phyloP scores from a whole-genome alignment of 2,113 vertebrate species.

The Microcebus griseorufus region DNA sequence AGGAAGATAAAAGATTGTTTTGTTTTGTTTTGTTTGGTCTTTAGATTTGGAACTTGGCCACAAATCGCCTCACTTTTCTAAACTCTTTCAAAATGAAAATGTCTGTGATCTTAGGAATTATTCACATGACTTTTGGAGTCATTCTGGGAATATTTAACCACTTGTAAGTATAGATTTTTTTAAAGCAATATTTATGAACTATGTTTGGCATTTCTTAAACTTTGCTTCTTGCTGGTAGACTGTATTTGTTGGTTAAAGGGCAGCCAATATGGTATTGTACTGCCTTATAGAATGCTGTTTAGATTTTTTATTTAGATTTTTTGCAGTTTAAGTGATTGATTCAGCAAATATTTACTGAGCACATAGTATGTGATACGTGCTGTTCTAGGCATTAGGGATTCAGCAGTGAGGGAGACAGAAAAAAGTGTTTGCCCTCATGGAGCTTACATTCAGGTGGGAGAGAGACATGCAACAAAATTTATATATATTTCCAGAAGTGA shows the following conservation, averaged over 20 bases:
- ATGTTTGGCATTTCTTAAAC: neutral
- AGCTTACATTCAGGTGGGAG: neutral
- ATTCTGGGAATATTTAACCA: slow-evolving; percentile 94
- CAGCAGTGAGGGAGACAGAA: neutral
- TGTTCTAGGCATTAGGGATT: neutral
- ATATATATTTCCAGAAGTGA: neutral
- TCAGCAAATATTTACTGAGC: neutral
- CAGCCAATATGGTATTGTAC: too few species aligned
- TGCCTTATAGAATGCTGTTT: too few species aligned
- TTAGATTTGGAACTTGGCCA: slow-evolving; percentile 97
- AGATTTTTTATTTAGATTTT: neutral
- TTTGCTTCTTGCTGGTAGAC: neutral
- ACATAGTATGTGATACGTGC: accelerated
- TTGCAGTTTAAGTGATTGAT: too few species aligned
- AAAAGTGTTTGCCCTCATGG: neutral
- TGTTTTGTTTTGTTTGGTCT: slow-evolving; percentile 2
- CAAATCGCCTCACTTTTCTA: slow-evolving; percentile 95
- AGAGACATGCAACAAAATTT: neutral
- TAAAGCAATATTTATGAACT: neutral
- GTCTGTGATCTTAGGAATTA: slow-evolving; percentile 96
- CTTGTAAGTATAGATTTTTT: slow-evolving; percentile 88
- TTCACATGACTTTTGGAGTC: slow-evolving; percentile 97
- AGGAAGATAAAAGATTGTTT: neutral
- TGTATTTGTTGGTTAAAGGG: neutral
- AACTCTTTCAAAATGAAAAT: slow-evolving; percentile 99